These are phyloP conservation scores for Eleginops maclovinus DNA, from an alignment of 2,113 vertebrate genomes.

Conservation along the genomic window DNA sequence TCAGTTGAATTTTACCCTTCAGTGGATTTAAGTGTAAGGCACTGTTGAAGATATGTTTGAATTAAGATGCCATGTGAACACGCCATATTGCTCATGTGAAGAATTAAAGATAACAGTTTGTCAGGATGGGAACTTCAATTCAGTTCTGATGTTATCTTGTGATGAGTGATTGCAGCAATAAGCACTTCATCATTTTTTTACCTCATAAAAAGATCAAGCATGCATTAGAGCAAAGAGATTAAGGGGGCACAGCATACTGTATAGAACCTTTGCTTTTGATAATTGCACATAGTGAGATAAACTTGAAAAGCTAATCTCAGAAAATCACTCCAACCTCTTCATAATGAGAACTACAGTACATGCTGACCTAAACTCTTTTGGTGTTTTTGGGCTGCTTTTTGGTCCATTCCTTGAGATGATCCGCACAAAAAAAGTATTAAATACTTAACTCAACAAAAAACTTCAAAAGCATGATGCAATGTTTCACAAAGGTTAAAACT, in stretches of 20 bases:
- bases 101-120: constrained; percentile 5
- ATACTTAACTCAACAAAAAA: neutral
- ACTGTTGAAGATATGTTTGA: constrained; percentile 2
- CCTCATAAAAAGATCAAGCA: constrained; percentile 2
- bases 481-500: too few relatives aligned
- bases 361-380: neutral
- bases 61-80: constrained; percentile 25
- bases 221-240: neutral
- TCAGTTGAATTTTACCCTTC: neutral
- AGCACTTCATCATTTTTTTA: constrained; percentile 7
- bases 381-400: neutral
- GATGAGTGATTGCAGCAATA: constrained; percentile 12
- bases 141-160: constrained; percentile 7
- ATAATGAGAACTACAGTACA: neutral
- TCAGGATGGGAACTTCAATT: constrained; percentile 1
- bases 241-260: neutral
- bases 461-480: too few relatives aligned
- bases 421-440: neutral
- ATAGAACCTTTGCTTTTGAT: neutral
- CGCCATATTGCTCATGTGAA: neutral
- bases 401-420: neutral
- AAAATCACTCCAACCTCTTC: neutral
- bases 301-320: neutral
- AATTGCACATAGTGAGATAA: neutral
- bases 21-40: neutral